Evolutionary conservation across 2,888 invertebrate species (phyloP).

Genomic region (Folsomia candida): DNA sequence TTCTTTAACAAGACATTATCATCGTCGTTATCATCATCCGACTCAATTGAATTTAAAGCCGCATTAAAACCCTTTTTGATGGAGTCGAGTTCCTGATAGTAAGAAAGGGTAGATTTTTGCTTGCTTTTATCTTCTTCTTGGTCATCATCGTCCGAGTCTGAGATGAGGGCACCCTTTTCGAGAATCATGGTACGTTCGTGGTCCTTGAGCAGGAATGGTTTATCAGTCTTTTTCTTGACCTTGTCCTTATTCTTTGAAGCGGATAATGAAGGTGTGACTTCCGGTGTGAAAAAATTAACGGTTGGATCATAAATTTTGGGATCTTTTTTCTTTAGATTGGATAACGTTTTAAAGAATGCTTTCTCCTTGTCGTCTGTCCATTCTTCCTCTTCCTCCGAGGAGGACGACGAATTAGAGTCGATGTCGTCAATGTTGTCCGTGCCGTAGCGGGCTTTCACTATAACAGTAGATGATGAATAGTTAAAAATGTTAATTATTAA

Average conservation of each 20-base stretch:
- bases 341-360: conserved; percentile 81
- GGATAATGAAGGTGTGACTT: conserved; percentile 35
- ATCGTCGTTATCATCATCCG: conserved; percentile 60
- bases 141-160: conserved; percentile 41
- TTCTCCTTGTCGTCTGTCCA: conserved; percentile 69
- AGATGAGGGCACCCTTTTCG: conserved; percentile 57
- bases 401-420: conserved; percentile 60
- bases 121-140: conserved; percentile 42
- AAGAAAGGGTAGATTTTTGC: conserved; percentile 54
- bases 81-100: conserved; percentile 66
- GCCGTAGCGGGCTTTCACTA: conserved; percentile 75
- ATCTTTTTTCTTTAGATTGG: conserved; percentile 82
- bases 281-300: conserved; percentile 66
- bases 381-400: conserved; percentile 60
- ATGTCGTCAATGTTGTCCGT: conserved; percentile 58
- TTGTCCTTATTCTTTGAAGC: conserved; percentile 52
- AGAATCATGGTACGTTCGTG: conserved; percentile 74
- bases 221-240: conserved; percentile 56
- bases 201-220: conserved; percentile 70
- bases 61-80: conserved; percentile 66
- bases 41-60: conserved; percentile 55
- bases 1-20: conserved; percentile 59
- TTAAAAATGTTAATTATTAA: too few species aligned
- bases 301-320: conserved; percentile 81
- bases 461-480: too few species aligned